Evolutionary conservation across 2,888 invertebrate genomes (phyloP), one percentile per base, ranked within the genome.

Genomic region (Macrophya alboannulata): DNA sequence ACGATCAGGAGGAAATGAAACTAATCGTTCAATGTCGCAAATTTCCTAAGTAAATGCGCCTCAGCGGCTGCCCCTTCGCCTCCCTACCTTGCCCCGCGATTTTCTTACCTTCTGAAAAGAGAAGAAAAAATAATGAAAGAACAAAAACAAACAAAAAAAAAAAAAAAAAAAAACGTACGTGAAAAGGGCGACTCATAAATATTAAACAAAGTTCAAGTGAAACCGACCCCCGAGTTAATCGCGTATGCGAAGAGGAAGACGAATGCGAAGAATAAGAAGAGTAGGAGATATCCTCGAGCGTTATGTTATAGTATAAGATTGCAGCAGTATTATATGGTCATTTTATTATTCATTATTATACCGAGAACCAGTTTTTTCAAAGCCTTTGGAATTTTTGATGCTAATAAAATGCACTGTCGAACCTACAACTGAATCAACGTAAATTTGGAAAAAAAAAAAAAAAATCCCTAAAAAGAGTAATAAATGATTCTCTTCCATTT

Each of bases 201-300:
- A 79, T 79, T 79, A 79, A 79, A 37, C 79, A 62, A 79, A 79
- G 79, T 79, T 79, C 79, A 79, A 62, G 62, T 79, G 79, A 79
- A 79, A 79, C 59, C 79, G 79, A 79, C 79, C 79, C 79, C 40
- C 79, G 43, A 79, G 79, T 59, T 79, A 62, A 79, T 79, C 79
- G 59, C 79, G 79, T 79, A 79, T 59, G 40, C 59, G 62, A 79
- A 79, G 79, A 79, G 74, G 45, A 74, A 74, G 40, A 6, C 1
- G 10, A 72, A 10, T 6, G 5, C 17, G 40, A 51, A 51, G 15
- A 15, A 51, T 1, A 51, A 17, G 17, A 65, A 15, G 71, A 71
- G 74, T 12, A 45, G 43, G 76, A 51, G 31, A 77, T n/a, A n/a
- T 74, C 72, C 21, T 43, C 45, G 51, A 17, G 17, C n/a, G n/a